These are phyloP conservation scores for Pristionchus entomophagus DNA, from an alignment of 2,888 invertebrate genomes.

Conservation along the genomic window DNA sequence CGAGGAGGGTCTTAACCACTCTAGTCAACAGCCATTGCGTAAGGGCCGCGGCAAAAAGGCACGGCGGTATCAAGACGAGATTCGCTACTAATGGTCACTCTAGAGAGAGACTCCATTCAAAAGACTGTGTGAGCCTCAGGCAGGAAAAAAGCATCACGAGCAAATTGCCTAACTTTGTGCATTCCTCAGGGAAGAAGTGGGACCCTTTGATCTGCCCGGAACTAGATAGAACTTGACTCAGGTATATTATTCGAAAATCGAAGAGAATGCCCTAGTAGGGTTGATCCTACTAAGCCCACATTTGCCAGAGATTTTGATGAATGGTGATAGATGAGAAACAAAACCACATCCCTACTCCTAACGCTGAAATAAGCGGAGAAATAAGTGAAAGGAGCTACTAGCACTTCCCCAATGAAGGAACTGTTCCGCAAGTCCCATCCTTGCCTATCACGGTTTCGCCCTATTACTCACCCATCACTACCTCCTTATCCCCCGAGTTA, in stretches of 20 bases:
- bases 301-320: too few species aligned
- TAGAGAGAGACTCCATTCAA: neutral
- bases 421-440: neutral
- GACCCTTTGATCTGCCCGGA: neutral
- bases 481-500: neutral
- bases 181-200: neutral
- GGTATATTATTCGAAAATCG: too few species aligned
- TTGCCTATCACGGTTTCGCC: neutral
- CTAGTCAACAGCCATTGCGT: neutral
- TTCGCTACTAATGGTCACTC: slow-evolving; percentile 9
- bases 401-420: too few species aligned
- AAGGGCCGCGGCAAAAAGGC: neutral
- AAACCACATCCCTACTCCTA: too few species aligned
- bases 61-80: neutral
- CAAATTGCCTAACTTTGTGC: neutral
- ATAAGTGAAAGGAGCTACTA: too few species aligned
- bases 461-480: neutral
- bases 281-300: too few species aligned
- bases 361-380: too few species aligned
- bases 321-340: too few species aligned
- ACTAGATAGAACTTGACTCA: neutral
- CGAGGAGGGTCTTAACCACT: neutral
- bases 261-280: too few species aligned
- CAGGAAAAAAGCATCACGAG: neutral
- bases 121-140: too few species aligned